Conservation (phyloP, 2,113 vertebrate genomes). For the Mixornis gularis region DNA sequence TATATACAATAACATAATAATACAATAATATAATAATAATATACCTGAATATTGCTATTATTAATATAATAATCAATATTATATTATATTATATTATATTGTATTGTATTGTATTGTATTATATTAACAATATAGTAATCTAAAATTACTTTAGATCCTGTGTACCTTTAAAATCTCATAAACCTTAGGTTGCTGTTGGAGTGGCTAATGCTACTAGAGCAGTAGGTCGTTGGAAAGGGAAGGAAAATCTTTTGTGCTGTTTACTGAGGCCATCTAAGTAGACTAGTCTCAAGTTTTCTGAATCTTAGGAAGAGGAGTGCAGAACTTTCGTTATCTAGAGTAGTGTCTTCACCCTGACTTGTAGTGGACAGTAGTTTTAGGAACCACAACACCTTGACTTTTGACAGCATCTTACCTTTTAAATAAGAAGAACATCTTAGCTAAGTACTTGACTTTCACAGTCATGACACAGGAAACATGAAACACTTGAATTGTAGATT, state of each 20-base stretch:
- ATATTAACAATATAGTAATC: no score
- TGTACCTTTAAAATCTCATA: background rate
- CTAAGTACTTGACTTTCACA: background rate
- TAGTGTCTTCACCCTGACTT: background rate
- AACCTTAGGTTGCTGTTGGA: background rate
- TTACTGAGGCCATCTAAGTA: background rate
- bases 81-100: no score
- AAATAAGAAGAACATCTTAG: background rate
- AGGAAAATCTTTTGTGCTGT: background rate
- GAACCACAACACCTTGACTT: background rate
- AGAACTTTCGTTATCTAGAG: background rate
- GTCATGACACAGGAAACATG: background rate
- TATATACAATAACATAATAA: no score
- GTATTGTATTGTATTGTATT: no score
- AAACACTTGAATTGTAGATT: background rate
- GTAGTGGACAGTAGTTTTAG: background rate
- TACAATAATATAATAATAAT: no score
- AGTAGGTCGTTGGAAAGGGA: background rate
- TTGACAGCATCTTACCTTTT: background rate
- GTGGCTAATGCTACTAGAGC: background rate
- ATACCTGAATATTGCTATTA: no score
- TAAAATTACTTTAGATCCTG: background rate
- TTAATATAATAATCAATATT: no score
- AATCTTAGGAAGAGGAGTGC: background rate
- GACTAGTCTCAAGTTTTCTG: background rate